These are phyloP conservation scores for Pachymerium ferrugineum DNA, from an alignment of 2,888 invertebrate genomes.

Conservation along the genomic window DNA sequence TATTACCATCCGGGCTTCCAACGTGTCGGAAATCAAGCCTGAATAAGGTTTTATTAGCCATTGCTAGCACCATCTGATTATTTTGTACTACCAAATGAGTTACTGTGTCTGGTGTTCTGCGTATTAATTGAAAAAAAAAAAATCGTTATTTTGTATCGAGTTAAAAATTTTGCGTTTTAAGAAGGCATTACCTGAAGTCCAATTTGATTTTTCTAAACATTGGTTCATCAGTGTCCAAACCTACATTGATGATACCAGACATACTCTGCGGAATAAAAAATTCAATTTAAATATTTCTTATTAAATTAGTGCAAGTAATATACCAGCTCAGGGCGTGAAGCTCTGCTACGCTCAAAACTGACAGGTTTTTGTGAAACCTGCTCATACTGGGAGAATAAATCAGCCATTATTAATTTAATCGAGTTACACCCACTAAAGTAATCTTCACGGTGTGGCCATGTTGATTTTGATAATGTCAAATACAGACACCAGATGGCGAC, in stretches of 20 bases:
- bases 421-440: too few species aligned
- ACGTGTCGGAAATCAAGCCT: slow-evolving; percentile 74
- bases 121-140: slow-evolving; percentile 71
- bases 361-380: slow-evolving; percentile 51
- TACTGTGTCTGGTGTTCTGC: slow-evolving; percentile 69
- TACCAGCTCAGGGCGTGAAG: slow-evolving; percentile 41
- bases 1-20: slow-evolving; percentile 67
- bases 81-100: slow-evolving; percentile 74
- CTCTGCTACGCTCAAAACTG: slow-evolving; percentile 33
- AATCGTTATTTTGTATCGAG: not conserved
- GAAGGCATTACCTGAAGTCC: slow-evolving; percentile 38
- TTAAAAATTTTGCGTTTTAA: not conserved
- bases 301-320: not conserved
- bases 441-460: too few species aligned
- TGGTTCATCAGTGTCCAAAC: slow-evolving; percentile 60
- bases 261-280: slow-evolving; percentile 29
- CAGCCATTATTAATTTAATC: slow-evolving; percentile 60
- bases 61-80: slow-evolving; percentile 73
- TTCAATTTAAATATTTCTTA: not conserved
- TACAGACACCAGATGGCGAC: too few species aligned
- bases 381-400: slow-evolving; percentile 77
- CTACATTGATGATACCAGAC: slow-evolving; percentile 46
- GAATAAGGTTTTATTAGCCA: slow-evolving; percentile 73
- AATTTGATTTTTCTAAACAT: slow-evolving; percentile 72
- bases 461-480: too few species aligned